phyloP scores from a whole-genome alignment of 92 coral and sea anemone species.

The Metridium senile region DNA sequence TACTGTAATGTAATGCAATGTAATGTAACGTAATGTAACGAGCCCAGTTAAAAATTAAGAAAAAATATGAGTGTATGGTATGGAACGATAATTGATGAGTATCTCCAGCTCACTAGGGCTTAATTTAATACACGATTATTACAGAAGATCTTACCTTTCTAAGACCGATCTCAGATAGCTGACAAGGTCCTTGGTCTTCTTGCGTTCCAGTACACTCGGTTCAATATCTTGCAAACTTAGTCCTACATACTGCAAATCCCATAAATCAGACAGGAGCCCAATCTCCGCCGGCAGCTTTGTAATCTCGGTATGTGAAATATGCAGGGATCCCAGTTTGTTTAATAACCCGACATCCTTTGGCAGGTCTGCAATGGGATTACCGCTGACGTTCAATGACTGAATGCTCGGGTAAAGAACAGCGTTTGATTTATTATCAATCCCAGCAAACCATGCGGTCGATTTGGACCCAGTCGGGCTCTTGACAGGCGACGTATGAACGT shows the following conservation, averaged over 20 bases:
- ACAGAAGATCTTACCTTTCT: constrained; percentile 86
- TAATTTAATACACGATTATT: no score
- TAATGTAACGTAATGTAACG: no score
- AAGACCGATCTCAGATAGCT: constrained; percentile 94
- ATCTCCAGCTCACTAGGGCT: no score
- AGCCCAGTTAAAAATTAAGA: no score
- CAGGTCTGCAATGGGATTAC: constrained; percentile 58
- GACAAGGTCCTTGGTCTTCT: constrained; percentile 90
- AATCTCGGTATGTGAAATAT: constrained; percentile 77
- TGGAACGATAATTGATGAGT: no score
- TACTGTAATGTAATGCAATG: no score
- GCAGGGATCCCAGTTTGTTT: constrained; percentile 87
- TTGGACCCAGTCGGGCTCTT: constrained; percentile 24
- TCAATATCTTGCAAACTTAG: constrained; percentile 84
- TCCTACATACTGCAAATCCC: constrained; percentile 95
- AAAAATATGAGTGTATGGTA: no score
- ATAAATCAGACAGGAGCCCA: constrained; percentile 89
- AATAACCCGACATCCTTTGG: constrained; percentile 80
- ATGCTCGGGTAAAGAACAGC: constrained; percentile 80
- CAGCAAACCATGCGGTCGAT: constrained; percentile 43
- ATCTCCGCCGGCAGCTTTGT: constrained; percentile 88
- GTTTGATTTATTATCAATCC: constrained; percentile 27
- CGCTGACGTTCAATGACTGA: constrained; percentile 79
- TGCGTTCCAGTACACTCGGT: constrained; percentile 93
- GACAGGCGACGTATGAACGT: constrained; percentile 24